Evolutionary conservation across 2,888 invertebrate species (phyloP), one percentile per base, ranked within the genome.

Genomic region (Limenitis camilla): DNA sequence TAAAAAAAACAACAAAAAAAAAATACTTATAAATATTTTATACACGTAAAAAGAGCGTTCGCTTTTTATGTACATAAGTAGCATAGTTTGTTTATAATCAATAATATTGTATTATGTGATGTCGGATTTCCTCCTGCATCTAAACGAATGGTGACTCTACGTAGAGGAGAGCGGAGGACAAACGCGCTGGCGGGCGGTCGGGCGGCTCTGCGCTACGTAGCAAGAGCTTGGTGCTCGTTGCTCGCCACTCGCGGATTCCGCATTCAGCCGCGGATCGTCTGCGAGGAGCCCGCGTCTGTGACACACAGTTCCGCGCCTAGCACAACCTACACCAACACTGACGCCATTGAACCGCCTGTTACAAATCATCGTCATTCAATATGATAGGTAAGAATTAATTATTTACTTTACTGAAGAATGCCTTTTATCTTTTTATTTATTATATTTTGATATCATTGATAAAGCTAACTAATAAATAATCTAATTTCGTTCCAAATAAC

Each of bases 311-410:
- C 47, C 33, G 41, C 49, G 39, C 71, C 69, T 72, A 75, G 68
- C 83, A 74, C 76, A 87, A 87, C 87, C 87, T 87, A 87, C 85
- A 73, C 72, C 86, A 87, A 87, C 86, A 87, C 73, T 74, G 72
- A 77, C 79, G 71, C 72, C 74, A 80, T 86, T 87, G 81, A 68
- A 72, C 78, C 73, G 65, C 66, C 65, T 62, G 67, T 67, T 64
- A 63, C 60, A 66, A 69, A 75, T 74, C 75, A 73, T 75, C 76
- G 74, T 69, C 70, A 64, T 59, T 58, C 63, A 78, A 72, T 64
- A 86, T 87, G 86, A 87, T 87, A 74, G 85, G 86, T 87, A 69
- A 86, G 86, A 41, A 64, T 61, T 59, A 58, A 60, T 60, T 62
- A 55, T 59, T 58, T 19, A 45, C 59, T 49, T 52, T 46, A 28